A percentile compares a stretch with the other conserved stretches of the same genome.
These are phyloP conservation scores for Raja brachyura DNA, from an alignment of 2,113 vertebrate species.

Conservation along the genomic window DNA sequence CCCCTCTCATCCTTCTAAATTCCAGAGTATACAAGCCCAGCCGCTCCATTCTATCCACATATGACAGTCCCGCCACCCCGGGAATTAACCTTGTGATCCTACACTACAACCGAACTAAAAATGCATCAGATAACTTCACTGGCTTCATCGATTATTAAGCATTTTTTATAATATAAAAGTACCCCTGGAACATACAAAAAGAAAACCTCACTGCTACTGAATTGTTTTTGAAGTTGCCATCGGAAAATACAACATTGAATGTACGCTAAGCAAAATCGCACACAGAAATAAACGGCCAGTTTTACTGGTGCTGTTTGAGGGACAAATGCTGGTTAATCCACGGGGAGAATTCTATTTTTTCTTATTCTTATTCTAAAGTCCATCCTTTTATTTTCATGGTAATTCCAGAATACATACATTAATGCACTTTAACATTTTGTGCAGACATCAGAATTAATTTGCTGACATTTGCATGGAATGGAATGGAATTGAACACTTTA, in stretches of 20 bases:
- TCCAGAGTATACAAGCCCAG: no score
- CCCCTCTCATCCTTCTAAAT: no score
- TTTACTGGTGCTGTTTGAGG: background rate
- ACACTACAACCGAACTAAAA: background rate
- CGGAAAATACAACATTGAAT: background rate
- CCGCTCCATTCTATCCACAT: no score
- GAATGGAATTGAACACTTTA: no score
- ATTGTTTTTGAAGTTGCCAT: background rate
- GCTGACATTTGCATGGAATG: background rate
- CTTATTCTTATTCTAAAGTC: no score
- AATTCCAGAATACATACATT: no score
- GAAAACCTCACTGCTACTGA: background rate
- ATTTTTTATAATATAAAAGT: background rate
- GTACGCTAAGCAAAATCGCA: background rate
- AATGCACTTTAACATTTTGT: background rate
- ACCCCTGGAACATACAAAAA: background rate
- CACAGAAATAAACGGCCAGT: background rate
- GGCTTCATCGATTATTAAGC: background rate
- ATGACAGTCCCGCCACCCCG: no score
- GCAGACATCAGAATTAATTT: background rate
- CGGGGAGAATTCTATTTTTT: background rate
- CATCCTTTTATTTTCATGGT: background rate
- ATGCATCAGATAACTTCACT: background rate
- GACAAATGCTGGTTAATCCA: background rate
- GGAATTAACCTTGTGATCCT: no score